phyloP scores from a whole-genome alignment of 2,113 vertebrate species.

The Syngnathus scovelli region DNA sequence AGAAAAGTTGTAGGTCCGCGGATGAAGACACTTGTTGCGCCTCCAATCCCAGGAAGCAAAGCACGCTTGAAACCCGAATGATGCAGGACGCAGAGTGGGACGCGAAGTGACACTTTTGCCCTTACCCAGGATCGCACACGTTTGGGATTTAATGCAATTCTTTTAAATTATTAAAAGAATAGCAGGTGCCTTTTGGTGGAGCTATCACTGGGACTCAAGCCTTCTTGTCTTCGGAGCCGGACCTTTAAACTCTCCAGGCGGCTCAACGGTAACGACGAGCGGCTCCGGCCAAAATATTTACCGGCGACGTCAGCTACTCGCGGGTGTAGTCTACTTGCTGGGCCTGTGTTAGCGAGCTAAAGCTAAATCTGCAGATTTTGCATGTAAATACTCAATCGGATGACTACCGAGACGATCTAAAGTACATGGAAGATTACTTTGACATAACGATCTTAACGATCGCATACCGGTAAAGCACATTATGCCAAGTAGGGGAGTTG shows the following conservation, averaged over 20 bases:
- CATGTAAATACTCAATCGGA: fast-evolving
- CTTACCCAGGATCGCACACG: conserved; percentile 15
- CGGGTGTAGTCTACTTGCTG: conserved; percentile 60
- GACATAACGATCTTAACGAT: background rate
- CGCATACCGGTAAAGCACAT: background rate
- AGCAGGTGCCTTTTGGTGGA: background rate
- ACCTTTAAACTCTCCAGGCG: conserved; percentile 12
- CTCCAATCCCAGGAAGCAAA: conserved; percentile 80
- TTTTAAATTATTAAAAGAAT: background rate
- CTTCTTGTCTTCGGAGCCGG: background rate
- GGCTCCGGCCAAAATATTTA: conserved; percentile 40
- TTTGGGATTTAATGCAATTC: background rate
- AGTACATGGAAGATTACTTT: background rate
- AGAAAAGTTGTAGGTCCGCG: conserved; percentile 54
- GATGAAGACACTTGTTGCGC: conserved; percentile 68
- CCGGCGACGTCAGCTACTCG: conserved; percentile 51
- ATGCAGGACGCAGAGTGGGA: conserved; percentile 32
- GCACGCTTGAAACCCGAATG: conserved; percentile 58
- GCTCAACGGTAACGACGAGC: conserved; percentile 48
- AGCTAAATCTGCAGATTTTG: conserved; percentile 12
- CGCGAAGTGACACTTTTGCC: conserved; percentile 34
- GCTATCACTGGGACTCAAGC: conserved; percentile 3
- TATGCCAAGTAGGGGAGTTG: background rate
- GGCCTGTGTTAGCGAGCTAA: conserved; percentile 38
- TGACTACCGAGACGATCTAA: background rate